These are phyloP conservation scores for Cyrtonyx montezumae DNA, from an alignment of 2,113 vertebrate genomes.

Conservation along the genomic window DNA sequence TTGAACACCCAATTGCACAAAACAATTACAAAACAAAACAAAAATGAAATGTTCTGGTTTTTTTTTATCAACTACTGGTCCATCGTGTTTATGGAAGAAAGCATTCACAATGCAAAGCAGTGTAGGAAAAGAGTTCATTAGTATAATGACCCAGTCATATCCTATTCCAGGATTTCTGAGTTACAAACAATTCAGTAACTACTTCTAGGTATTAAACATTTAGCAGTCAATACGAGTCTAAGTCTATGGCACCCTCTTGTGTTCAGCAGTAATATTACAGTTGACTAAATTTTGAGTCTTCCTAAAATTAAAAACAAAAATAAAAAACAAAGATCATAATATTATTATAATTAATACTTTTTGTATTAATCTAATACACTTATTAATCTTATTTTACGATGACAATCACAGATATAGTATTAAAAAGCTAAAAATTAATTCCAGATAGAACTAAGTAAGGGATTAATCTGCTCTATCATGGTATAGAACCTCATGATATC, in stretches of 20 bases:
- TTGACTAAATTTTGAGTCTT: background rate
- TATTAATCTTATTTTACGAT: background rate
- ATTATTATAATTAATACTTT: background rate
- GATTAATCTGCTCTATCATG: background rate
- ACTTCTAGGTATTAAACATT: background rate
- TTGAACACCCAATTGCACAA: background rate
- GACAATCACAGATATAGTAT: background rate
- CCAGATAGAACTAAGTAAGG: background rate
- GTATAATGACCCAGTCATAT: background rate
- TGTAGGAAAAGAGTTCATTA: constrained; percentile 1
- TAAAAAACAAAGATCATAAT: background rate
- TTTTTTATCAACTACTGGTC: background rate
- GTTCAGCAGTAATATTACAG: background rate
- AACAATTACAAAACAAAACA: constrained; percentile 36
- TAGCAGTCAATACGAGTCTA: background rate
- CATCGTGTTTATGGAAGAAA: constrained; percentile 8
- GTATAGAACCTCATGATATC: background rate
- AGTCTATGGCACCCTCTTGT: constrained; percentile 63
- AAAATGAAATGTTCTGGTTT: background rate
- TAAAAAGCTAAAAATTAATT: background rate
- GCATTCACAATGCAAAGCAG: constrained; percentile 25
- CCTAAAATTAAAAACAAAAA: background rate
- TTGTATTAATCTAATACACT: background rate
- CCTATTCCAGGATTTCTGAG: constrained; percentile 9
- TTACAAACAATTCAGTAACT: background rate